Conservation (phyloP, 2,797 vertebrate genomes). For the Bradypodion ventrale region DNA sequence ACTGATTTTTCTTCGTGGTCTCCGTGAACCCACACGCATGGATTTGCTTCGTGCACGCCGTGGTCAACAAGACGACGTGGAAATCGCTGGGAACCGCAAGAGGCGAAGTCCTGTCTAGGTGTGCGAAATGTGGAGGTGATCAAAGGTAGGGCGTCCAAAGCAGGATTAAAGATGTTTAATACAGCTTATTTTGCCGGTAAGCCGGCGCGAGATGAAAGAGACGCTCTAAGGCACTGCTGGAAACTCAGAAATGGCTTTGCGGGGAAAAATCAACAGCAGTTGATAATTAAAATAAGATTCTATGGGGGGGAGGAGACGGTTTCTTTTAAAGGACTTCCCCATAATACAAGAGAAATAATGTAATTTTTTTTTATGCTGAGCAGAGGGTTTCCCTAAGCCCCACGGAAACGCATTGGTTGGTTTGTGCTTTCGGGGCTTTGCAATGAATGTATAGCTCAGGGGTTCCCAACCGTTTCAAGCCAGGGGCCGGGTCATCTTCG, state of each 20-base stretch:
- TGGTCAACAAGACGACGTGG: conserved; percentile 56
- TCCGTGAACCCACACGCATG: too few relatives aligned
- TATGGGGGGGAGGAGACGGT: background rate
- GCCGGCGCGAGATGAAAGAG: conserved; percentile 69
- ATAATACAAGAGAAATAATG: conserved; percentile 41
- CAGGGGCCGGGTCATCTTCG: too few relatives aligned
- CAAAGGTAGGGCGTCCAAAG: conserved; percentile 67
- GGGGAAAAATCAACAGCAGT: conserved; percentile 60
- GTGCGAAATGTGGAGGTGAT: conserved; percentile 67
- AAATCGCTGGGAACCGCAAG: conserved; percentile 42
- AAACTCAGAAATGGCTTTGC: conserved; percentile 69
- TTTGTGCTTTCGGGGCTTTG: too few relatives aligned
- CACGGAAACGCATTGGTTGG: too few relatives aligned
- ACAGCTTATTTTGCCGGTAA: conserved; percentile 70
- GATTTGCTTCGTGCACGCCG: too few relatives aligned
- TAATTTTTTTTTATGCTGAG: too few relatives aligned
- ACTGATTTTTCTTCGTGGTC: too few relatives aligned
- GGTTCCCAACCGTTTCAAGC: too few relatives aligned
- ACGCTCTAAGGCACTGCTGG: conserved; percentile 67
- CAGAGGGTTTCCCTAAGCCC: too few relatives aligned
- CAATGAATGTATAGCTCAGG: too few relatives aligned
- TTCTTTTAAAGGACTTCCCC: conserved; percentile 36
- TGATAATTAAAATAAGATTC: conserved; percentile 72
- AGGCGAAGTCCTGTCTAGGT: conserved; percentile 52
- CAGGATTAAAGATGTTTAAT: conserved; percentile 71